Base-by-base conservation (phyloP, 2,888 invertebrate genomes). In the Watsonalla binaria region DNA sequence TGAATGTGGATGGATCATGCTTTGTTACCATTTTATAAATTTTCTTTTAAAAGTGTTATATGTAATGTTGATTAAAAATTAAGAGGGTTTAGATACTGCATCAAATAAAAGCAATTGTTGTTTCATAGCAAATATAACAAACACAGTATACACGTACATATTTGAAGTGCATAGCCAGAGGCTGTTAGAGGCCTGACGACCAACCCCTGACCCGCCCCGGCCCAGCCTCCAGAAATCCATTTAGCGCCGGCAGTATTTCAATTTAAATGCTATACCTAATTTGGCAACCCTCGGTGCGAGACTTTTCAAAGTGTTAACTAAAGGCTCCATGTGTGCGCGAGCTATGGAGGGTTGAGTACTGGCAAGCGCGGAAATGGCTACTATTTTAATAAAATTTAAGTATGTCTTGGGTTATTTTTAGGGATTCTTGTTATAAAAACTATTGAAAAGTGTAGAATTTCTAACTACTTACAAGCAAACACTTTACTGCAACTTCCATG, bases 201-300 rank as follows among this genome's bases (percentile, higher is more conserved):
- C 42, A 11, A 11, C 42, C 69, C 56, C 67, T 60, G 72, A 62
- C 74, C 78, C 81, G 73, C 82, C 79, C 72, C 65, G 59, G 70
- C 64, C 61, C 82, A 70, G 68, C 82, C 85, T 82, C 82, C 80
- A 80, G 81, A 84, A 86, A 86, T 84, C 78, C 80, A 82, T 79
- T 87, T 86, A 86, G 73, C 76, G 66, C 70, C 72, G 74, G 65
- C 81, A 82, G 80, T 82, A 85, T 86, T 86, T 82, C 86, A 82
- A 86, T 87, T 86, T 86, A 84, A 84, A 81, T 76, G 81, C 82
- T 82, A 84, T 82, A 81, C 75, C 85, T 84, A 87, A 86, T 85
- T 80, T 70, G 62, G 63, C 65, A 74, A 72, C 79, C 80, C 49
- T 37, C 15, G 37, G 34, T n/a, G 37, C 39, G 46, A 54, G 59